Evolutionary conservation across 2,797 vertebrate species (phyloP), one percentile per base, ranked within the genome.

Genomic region (Microtus agrestis): DNA sequence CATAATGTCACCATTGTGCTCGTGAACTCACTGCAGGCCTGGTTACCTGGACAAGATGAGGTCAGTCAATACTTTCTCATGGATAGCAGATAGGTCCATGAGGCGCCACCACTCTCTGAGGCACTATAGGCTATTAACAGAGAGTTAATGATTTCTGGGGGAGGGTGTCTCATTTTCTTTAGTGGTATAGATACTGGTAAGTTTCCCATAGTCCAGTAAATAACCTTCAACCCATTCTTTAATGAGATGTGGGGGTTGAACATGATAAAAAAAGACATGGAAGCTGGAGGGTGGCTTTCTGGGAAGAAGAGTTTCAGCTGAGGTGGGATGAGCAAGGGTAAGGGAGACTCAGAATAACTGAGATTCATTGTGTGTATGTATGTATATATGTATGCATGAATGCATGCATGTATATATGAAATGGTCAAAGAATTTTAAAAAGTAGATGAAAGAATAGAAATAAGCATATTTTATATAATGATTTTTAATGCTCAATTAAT

Each of bases 401-500:
- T 40, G 40, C 40, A 56, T 56, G 54, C 19, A 6, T 59, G 34
- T 9, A 17, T 69, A 7, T 56, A 29, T 54, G 34, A 73, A 54
- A 87, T 37, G 34, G 34, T 7, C 46, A 40, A 87, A 87, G 48
- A 29, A 56, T 59, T 59, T 59, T 54, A 73, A 71, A 56, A 54
- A 87, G 17, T 13, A 59, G 56, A 56, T 37, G 23, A 37, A 71
- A 80, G 46, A 71, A 37, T 76, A 73, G 51, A 93, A 77, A 65
- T 59, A 37, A 48, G 2, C 6, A 56, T 69, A 76, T 85, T 92
- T 85, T 46, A 96, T 85, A 77, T 48, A 43, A 21, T 91, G 23
- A 63, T 59, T 91, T 95, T 81, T 78, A 93, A 67, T 69, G 14
- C 78, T 89, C 87, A 93, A 76, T 31, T n/a, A 51, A 43, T 86